A percentile compares a stretch with the other conserved stretches of the same genome.
Evolutionary conservation across 2,797 vertebrate species (phyloP).

Genomic region (Psittacula echo): DNA sequence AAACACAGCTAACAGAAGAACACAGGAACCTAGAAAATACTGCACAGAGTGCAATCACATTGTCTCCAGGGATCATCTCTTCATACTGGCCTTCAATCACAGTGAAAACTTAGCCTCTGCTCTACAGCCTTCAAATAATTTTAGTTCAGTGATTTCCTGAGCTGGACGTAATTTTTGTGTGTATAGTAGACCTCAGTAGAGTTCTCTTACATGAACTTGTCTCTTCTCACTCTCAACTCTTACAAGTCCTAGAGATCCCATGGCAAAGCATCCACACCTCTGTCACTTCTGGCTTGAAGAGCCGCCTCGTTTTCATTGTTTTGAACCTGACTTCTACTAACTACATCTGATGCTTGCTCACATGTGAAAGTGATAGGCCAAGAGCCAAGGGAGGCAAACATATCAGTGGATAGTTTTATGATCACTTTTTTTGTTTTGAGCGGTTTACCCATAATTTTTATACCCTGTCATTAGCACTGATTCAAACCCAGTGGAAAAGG

Average conservation of each 20-base stretch:
- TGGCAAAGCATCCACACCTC: not conserved
- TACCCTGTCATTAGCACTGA: not conserved
- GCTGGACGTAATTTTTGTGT: not conserved
- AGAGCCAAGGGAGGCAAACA: not conserved
- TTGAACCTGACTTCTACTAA: not conserved
- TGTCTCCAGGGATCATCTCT: not conserved
- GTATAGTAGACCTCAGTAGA: not conserved
- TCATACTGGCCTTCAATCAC: not conserved
- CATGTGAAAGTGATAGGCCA: not conserved
- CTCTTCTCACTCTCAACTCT: not conserved
- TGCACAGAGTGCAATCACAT: not conserved
- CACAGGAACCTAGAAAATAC: not conserved
- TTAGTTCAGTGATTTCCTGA: not conserved
- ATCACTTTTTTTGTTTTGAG: not conserved
- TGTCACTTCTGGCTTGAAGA: not conserved
- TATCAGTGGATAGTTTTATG: not conserved
- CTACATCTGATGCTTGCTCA: not conserved
- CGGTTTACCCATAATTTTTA: not conserved
- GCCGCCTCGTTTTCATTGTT: not conserved
- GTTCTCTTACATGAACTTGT: not conserved
- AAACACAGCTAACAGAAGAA: not conserved
- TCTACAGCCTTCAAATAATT: not conserved
- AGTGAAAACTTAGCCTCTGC: not conserved
- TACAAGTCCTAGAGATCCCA: not conserved
- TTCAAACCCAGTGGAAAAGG: not conserved